Base-by-base conservation (phyloP, 1,140 invertebrate species). In the Sitophilus oryzae region DNA sequence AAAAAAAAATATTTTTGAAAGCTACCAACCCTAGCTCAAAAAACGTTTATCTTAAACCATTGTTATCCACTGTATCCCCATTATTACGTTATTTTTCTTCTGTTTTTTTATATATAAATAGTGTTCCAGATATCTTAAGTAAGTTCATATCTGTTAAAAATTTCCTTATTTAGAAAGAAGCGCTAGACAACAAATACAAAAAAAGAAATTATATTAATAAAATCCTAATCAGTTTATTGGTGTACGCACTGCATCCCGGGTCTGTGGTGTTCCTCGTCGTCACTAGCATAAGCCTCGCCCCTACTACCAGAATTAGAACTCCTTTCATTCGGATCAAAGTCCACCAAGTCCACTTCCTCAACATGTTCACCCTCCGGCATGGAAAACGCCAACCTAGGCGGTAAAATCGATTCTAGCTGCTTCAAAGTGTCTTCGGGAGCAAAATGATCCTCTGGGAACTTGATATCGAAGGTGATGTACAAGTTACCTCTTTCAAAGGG, bases 381-480 rank as follows among this genome's bases (percentile, higher is more conserved):
- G 21, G 74, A 76, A 69, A 85, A 80, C 10, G 69, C 71, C 23
- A 84, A 77, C 58, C 86, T 76, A 9, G 80, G 74, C 3, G 88
- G 86, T 47, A 93, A 72, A 23, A 90, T 64, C 35, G 69, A 73
- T 74, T 92, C 89, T 44, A 93, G 71, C 70, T 78, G 69, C 74
- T 84, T 76, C 52, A 90, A 68, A 59, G 81, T 78, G 35, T 79
- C 77, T 59, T 86, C 80, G 56, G 78, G 73, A 36, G 82, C 78
- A 73, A 94, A 95, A 66, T 92, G 79, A 61, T 83, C 85, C 53
- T 82, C 76, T 22, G 93, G 93, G 69, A 96, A 95, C 45, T 79
- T 79, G 10, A 96, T 83, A 65, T 82, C 79, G 75, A 96, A 95
- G 62, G 86, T 82, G 47, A 96, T 81, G 65, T 90, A 89, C n/a